Evolutionary conservation across 1,140 invertebrate genomes (phyloP), one percentile per base, ranked within the genome.

Genomic region (Nomia melanderi): DNA sequence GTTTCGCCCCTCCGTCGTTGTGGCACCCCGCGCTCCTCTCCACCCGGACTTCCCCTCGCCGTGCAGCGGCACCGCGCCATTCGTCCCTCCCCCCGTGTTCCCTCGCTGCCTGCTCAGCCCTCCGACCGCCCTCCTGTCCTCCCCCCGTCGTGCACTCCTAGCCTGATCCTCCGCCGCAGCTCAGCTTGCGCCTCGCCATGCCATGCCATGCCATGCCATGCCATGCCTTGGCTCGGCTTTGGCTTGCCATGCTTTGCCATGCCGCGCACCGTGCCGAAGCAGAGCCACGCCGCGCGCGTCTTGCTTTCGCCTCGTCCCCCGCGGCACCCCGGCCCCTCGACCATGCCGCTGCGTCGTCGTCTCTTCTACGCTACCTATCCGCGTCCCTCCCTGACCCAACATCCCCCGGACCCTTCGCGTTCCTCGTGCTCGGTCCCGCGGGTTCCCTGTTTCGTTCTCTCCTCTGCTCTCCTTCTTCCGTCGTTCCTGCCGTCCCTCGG

Each of bases 331-430:
- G 53, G n/a, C n/a, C n/a, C 23, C 57, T 33, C 20, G 17, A 33
- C 20, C 11, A n/a, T 63, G 17, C 76, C 44, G 17, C 44, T 3
- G 33, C 33, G n/a, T 36, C 33, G 33, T 60, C 50, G 27, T 12
- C 82, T 60, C 29, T 53, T 33, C 64, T 54, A 64, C 71, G 67
- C 36, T 73, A 64, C 60, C 69, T 76, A 69, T 66, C 77, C 41
- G n/a, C n/a, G 62, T 65, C 41, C 60, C 63, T 71, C 50, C 66
- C n/a, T 44, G 39, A 50, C 53, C 73, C 60, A 44, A 44, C 8
- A 39, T 54, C 20, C n/a, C 76, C 33, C 54, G 56, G 31, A n/a
- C 78, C 44, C 25, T 6, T 69, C 78, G 53, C 71, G 29, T 36
- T 12, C 25, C 17, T n/a, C n/a, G n/a, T n/a, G n/a, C n/a, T n/a